Evolutionary conservation across 2,888 invertebrate genomes (phyloP).

Genomic region (Fragum fragum): DNA sequence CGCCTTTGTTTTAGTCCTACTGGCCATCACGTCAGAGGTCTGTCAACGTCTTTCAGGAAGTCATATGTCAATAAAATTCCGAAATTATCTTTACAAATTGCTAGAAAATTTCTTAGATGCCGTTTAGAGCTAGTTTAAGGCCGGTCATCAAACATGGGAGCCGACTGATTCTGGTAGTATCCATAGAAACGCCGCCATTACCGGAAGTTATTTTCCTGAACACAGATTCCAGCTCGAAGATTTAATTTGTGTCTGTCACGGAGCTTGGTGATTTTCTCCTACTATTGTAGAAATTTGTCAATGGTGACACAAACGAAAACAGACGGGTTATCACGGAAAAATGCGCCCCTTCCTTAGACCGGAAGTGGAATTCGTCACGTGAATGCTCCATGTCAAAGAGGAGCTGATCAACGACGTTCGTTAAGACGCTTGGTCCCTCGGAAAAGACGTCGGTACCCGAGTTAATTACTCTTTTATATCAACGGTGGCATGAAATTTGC

Average conservation of each 20-base stretch:
- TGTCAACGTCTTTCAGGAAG: constrained; percentile 50
- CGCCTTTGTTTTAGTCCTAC: constrained; percentile 16
- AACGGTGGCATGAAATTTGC: constrained; percentile 11
- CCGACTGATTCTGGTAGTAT: constrained; percentile 58
- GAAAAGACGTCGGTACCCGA: neutral
- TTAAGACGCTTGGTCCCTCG: constrained; percentile 9
- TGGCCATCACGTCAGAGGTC: constrained; percentile 5
- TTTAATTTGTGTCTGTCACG: constrained; percentile 69
- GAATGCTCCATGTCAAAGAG: constrained; percentile 62
- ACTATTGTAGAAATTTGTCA: constrained; percentile 63
- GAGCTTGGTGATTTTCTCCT: constrained; percentile 63
- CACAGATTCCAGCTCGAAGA: constrained; percentile 65
- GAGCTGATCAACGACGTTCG: constrained; percentile 50
- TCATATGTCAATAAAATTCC: constrained; percentile 60
- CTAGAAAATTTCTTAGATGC: constrained; percentile 60
- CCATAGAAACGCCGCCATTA: constrained; percentile 63
- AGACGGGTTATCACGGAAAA: constrained; percentile 57
- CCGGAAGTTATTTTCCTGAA: constrained; percentile 70
- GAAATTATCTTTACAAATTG: constrained; percentile 68
- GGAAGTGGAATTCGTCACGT: constrained; percentile 62
- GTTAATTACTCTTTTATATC: constrained; percentile 21
- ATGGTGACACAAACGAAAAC: constrained; percentile 65
- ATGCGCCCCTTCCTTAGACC: constrained; percentile 52
- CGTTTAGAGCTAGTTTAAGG: constrained; percentile 67
- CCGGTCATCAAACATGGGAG: constrained; percentile 66